Evolutionary conservation across 2,113 vertebrate genomes (phyloP), one percentile per base, ranked within the genome.

Genomic region (Clarias gariepinus): DNA sequence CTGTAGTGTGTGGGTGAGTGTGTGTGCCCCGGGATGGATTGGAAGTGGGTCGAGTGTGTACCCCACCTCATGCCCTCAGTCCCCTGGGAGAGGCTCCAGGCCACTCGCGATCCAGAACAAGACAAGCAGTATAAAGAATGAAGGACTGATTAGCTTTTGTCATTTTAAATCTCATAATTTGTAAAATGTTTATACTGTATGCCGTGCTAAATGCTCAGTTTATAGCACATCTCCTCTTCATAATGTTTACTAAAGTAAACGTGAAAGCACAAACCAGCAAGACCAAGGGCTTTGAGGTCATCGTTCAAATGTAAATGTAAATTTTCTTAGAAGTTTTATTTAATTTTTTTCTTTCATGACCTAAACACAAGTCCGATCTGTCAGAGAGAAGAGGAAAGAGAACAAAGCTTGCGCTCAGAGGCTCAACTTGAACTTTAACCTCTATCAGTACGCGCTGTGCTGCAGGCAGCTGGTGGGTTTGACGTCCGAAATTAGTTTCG

Each of bases 401-500:
- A 90, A 83, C 71, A 82, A 89, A 86, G 86, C 76, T 58, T 36
- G 69, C 73, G 81, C 89, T 88, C 89, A 86, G 88, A 86, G 82
- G 87, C 91, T 89, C 87, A 5, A 85, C 74, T 89, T 90, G 89
- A 93, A 86, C 92, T 89, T 86, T 93, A 91, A 69, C 90, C 93
- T 87, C 28, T 86, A 83, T 73, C 63, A 82, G 87, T 87, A 74
- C 85, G 87, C 85, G 53, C 85, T 82, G 58, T 53, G 85, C 81
- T 66, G 58, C 78, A 90, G 85, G 88, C 92, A 93, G 90, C 91
- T 92, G 93, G 63, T 88, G 82, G 64, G 81, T 90, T 91, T 88
- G 89, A 90, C 91, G 85, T 81, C 69, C 84, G 87, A 87, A 88
- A 92, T 90, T 81, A 77, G 81, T 89, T 91, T 87, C 83, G 82